Base-by-base conservation (phyloP, 2,888 invertebrate genomes). In the Drosophila hawaiiensis region DNA sequence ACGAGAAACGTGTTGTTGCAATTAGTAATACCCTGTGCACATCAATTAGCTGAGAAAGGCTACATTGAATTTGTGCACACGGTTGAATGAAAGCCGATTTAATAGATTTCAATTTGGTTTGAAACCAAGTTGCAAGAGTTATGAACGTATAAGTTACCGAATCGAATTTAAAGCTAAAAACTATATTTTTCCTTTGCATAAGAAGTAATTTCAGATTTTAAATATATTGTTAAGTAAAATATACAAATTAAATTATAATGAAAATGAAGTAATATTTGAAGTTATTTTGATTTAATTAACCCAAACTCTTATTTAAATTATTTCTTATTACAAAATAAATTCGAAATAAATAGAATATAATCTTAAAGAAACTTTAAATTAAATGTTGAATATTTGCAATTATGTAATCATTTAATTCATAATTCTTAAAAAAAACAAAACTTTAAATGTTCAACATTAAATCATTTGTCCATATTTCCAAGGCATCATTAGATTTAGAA, bases 1-100 rank as follows among this genome's bases (percentile, higher is more conserved):
- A 63, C 52, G 69, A 49, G 70, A 68, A 61, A 22, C 35, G 50
- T 63, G 55, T 58, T 65, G 72, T 58, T 70, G 63, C 52, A 59
- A 39, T 71, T 63, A 61, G 29, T 59, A 64, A 66, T 54, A 68
- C 68, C 56, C 33, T 56, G 56, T 14, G 29, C 22, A 31, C 25
- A 28, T 37, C 16, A 35, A 31, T 9, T 4, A 7, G 4, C 33
- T 4, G 19, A 28, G 6, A 28, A 12, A 0, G 12, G 22, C 22
- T 16, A 31, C 14, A n/a, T 22, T 12, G 3, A 25, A 25, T 16
- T 6, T 55, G 16, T n/a, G 4, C 41, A 35, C 16, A 12, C 12
- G 33, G 4, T 33, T 41, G n/a, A 3, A 4, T 5, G 10, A n/a
- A n/a, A 12, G 10, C 2, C 10, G n/a, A 41, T 10, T 41, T 41